Conservation (phyloP, 2,797 vertebrate species). For the Squalus acanthias region DNA sequence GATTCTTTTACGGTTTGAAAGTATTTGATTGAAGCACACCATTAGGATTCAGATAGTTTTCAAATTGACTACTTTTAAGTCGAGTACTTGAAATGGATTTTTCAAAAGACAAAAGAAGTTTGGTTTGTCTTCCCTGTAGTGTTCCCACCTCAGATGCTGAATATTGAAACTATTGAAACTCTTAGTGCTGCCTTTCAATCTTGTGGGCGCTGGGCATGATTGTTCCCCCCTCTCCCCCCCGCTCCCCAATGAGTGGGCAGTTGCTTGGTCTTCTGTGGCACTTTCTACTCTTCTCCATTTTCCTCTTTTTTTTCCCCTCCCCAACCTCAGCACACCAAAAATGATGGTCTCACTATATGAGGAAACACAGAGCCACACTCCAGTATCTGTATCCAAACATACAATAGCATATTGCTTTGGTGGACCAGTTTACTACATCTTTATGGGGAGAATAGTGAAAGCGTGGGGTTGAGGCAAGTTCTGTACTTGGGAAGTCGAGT, state of each 20-base stretch:
- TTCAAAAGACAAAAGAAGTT: not conserved
- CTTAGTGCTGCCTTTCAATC: not conserved
- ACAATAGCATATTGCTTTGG: too few relatives aligned
- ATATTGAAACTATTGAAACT: not conserved
- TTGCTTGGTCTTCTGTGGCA: not conserved
- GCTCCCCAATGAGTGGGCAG: not conserved
- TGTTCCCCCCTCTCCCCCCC: too few relatives aligned
- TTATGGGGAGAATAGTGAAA: not conserved
- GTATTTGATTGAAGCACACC: not conserved
- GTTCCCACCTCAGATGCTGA: not conserved
- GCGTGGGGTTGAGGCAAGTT: not conserved
- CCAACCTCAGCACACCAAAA: too few relatives aligned
- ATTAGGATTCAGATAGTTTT: not conserved
- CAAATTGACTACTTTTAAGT: not conserved
- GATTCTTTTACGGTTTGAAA: not conserved
- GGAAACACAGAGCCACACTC: too few relatives aligned
- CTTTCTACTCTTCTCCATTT: not conserved
- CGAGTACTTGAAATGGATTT: not conserved
- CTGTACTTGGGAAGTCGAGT: too few relatives aligned
- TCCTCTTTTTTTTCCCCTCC: not conserved
- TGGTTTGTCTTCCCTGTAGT: not conserved
- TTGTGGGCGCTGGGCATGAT: not conserved
- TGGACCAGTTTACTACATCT: too few relatives aligned
- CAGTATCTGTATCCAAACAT: too few relatives aligned
- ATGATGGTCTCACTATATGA: too few relatives aligned